These are phyloP conservation scores for Nothocercus julius DNA, from an alignment of 2,113 vertebrate genomes.

Conservation along the genomic window DNA sequence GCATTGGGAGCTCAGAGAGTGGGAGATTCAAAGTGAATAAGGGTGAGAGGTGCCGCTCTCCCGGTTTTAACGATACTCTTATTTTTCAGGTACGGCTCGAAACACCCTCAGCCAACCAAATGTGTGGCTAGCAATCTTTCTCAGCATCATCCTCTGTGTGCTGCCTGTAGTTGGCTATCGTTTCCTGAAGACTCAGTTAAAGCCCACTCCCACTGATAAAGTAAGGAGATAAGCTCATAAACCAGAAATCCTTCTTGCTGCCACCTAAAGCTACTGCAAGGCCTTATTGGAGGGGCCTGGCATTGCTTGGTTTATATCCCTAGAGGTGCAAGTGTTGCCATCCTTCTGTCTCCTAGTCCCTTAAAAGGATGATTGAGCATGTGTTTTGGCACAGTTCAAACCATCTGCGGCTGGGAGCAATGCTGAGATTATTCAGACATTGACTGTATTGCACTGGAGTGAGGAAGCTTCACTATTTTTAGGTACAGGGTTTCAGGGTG, in stretches of 20 bases:
- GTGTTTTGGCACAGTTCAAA: neutral
- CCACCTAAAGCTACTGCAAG: accelerated
- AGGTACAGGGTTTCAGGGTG: neutral
- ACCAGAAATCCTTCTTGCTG: neutral
- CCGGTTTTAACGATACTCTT: neutral
- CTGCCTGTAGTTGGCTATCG: slow-evolving; percentile 84
- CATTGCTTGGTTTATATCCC: neutral
- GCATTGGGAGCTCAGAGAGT: neutral
- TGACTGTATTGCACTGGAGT: neutral
- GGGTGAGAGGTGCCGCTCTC: neutral
- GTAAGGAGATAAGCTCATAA: slow-evolving; percentile 69
- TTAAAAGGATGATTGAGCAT: neutral
- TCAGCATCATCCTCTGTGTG: slow-evolving; percentile 84
- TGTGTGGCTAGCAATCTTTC: slow-evolving; percentile 87
- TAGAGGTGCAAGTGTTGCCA: neutral
- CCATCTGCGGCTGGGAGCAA: neutral
- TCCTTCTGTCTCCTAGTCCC: accelerated
- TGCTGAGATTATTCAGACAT: neutral
- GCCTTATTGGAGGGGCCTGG: neutral
- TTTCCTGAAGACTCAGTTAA: slow-evolving; percentile 82
- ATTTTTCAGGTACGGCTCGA: slow-evolving; percentile 84
- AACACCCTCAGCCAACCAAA: slow-evolving; percentile 89
- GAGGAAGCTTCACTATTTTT: slow-evolving; percentile 10
- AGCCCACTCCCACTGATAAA: slow-evolving; percentile 85
- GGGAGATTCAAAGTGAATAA: neutral